A percentile compares a stretch with the other conserved stretches of the same genome.
Evolutionary conservation across 2,797 vertebrate species (phyloP).

Genomic region (Chloroceryle inda): DNA sequence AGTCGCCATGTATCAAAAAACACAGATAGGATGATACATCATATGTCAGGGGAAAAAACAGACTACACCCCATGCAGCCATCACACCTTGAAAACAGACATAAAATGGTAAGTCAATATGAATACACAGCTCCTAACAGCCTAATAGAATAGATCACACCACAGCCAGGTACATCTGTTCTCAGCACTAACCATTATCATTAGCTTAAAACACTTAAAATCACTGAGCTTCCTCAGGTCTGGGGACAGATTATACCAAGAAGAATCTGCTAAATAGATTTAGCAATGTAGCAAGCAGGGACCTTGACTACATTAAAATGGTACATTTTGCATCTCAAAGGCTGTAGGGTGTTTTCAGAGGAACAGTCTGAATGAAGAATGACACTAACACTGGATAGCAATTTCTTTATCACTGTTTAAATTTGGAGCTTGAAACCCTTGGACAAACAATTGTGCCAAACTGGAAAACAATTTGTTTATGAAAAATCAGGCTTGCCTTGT

Average conservation of each 20-base stretch:
- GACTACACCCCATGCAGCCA: constrained; percentile 77
- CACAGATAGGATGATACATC: constrained; percentile 57
- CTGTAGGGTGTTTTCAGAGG: constrained; percentile 81
- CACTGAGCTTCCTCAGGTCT: constrained; percentile 81
- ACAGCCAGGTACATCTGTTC: constrained; percentile 87
- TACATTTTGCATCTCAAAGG: constrained; percentile 81
- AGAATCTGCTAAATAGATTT: constrained; percentile 85
- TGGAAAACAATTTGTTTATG: constrained; percentile 55
- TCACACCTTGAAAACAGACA: constrained; percentile 82
- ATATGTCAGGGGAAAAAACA: constrained; percentile 70
- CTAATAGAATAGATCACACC: constrained; percentile 81
- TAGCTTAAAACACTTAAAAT: constrained; percentile 86
- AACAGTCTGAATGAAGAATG: constrained; percentile 79
- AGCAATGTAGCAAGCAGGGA: constrained; percentile 76
- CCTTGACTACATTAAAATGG: constrained; percentile 78
- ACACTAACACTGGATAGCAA: constrained; percentile 66
- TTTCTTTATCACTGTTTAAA: constrained; percentile 75
- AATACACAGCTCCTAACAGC: constrained; percentile 81
- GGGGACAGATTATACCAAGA: constrained; percentile 84
- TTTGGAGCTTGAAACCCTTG: constrained; percentile 55
- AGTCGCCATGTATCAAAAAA: constrained; percentile 61
- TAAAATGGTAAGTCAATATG: constrained; percentile 82
- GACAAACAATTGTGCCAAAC: constrained; percentile 24
- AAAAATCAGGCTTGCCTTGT: constrained; percentile 53
- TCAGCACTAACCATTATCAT: constrained; percentile 84